phyloP scores from a whole-genome alignment of 2,113 vertebrate species.

The Pelodiscus sinensis region DNA sequence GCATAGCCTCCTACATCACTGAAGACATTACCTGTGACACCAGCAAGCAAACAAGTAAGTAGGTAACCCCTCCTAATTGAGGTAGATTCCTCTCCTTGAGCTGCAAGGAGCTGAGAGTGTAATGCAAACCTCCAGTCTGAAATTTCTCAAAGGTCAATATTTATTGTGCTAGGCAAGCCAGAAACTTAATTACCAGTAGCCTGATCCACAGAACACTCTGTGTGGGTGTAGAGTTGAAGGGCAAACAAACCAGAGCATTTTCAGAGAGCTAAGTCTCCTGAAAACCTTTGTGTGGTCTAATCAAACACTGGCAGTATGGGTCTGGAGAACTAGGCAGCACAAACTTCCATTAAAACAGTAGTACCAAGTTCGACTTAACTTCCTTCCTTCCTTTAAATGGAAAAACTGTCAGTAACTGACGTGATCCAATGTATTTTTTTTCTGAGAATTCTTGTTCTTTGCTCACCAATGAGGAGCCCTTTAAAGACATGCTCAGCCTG shows the following conservation, averaged over 20 bases:
- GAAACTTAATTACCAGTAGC: not conserved
- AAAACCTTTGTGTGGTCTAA: not conserved
- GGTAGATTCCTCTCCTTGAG: not conserved
- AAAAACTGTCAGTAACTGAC: not conserved
- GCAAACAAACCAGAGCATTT: not conserved
- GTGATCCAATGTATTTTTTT: accelerated
- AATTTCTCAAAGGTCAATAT: not conserved
- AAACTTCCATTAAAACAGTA: not conserved
- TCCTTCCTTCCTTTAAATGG: not conserved
- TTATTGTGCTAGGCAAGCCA: not conserved
- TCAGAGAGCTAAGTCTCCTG: not conserved
- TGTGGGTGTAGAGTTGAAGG: not conserved
- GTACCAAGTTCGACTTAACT: not conserved
- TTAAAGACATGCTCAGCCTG: not conserved
- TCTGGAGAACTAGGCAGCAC: slow-evolving; percentile 9
- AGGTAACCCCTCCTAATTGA: not conserved
- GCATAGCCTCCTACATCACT: slow-evolving; percentile 11
- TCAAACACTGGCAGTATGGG: not conserved
- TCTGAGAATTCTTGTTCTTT: not conserved
- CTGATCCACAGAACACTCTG: not conserved
- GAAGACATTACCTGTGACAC: not conserved
- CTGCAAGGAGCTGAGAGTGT: not conserved
- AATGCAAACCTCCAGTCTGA: not conserved
- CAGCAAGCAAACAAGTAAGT: not conserved
- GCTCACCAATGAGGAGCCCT: not conserved